Conservation (phyloP, 2,113 vertebrate species). For the Dicrurus megarhynchus region DNA sequence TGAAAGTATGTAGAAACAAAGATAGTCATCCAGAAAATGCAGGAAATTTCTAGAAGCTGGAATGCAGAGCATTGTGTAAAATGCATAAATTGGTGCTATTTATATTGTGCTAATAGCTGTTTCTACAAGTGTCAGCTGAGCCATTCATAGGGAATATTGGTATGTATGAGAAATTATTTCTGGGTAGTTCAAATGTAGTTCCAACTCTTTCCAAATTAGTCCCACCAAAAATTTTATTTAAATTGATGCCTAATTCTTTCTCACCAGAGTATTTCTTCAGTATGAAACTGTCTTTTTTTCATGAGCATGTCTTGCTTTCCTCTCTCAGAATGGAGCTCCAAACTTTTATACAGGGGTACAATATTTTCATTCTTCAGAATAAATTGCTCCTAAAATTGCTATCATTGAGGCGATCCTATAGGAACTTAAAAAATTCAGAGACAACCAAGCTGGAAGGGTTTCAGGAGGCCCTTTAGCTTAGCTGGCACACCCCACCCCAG, state of each 20-base stretch:
- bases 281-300: background rate
- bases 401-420: background rate
- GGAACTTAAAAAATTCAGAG: background rate
- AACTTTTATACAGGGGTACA: background rate
- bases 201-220: slow-evolving; percentile 7
- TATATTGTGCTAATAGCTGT: slow-evolving; percentile 20
- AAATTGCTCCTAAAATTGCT: background rate
- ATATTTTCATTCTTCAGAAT: background rate
- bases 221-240: background rate
- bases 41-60: slow-evolving; percentile 20
- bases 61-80: background rate
- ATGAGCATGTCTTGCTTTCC: background rate
- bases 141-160: slow-evolving; percentile 9
- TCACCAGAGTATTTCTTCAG: background rate
- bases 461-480: background rate
- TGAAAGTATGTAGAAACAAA: background rate
- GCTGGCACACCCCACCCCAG: background rate
- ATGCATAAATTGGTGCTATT: background rate
- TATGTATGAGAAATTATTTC: slow-evolving; percentile 26
- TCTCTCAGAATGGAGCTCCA: background rate
- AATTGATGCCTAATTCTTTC: background rate
- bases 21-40: background rate
- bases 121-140: slow-evolving; percentile 50
- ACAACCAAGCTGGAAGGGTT: background rate
- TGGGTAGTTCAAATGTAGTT: slow-evolving; percentile 3